phyloP scores from a whole-genome alignment of 2,113 vertebrate genomes.

The Phrynocephalus versicolor region DNA sequence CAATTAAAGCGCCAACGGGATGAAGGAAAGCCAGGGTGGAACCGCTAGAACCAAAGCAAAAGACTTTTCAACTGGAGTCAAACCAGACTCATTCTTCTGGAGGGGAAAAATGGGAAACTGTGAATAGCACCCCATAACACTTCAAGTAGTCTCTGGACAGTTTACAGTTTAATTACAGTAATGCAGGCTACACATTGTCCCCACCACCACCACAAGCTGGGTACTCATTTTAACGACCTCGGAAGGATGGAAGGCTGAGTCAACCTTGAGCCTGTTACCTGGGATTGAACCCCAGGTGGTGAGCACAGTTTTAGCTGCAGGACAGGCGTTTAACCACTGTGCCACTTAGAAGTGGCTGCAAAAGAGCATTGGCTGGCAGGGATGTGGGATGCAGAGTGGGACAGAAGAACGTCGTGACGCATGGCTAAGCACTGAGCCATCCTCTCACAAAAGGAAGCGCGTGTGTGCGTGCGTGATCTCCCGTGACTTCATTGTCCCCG shows the following conservation, averaged over 20 bases:
- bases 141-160: no score
- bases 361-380: neutral
- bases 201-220: no score
- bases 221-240: no score
- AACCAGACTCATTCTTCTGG: neutral
- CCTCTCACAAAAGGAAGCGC: fast-evolving
- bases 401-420: fast-evolving
- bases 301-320: no score
- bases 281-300: no score
- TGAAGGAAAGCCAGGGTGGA: no score
- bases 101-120: neutral
- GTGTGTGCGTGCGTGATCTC: neutral
- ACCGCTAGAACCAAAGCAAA: neutral
- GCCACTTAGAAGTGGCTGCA: neutral
- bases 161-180: no score
- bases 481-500: neutral
- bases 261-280: no score
- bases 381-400: neutral
- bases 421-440: neutral
- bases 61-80: neutral
- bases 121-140: no score
- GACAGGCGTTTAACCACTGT: no score
- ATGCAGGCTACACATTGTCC: no score
- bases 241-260: no score
- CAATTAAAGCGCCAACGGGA: neutral